Percentiles rank a stretch among this genome's conserved stretches.
Conservation (phyloP, 2,113 vertebrate species). For the Galemys pyrenaicus region DNA sequence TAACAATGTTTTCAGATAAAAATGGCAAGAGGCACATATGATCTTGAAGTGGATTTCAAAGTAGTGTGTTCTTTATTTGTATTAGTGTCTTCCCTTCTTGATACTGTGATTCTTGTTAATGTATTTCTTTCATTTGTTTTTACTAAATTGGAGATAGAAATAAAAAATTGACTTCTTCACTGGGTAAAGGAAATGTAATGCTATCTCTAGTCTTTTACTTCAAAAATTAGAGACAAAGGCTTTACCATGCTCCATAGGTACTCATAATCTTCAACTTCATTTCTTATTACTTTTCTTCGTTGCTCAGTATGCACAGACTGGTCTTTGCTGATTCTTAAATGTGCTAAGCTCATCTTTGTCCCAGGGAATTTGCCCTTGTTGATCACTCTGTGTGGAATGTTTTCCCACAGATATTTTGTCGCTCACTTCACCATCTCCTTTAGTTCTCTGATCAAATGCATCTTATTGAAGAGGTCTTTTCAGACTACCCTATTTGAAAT, state of each 20-base stretch:
- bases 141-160: not conserved
- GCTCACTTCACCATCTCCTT: not conserved
- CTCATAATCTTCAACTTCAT: not conserved
- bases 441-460: not conserved
- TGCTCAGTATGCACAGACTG: not conserved
- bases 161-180: not conserved
- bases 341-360: not conserved
- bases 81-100: not conserved
- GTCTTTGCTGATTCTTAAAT: not conserved
- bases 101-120: not conserved
- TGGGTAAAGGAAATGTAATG: not conserved
- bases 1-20: conserved; percentile 26
- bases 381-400: not conserved
- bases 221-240: not conserved
- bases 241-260: not conserved
- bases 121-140: not conserved
- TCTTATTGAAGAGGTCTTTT: not conserved
- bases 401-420: not conserved
- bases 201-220: not conserved
- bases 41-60: not conserved
- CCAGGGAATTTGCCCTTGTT: not conserved
- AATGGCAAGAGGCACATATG: not conserved
- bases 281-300: not conserved
- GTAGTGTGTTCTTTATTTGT: not conserved
- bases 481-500: not conserved